phyloP scores from a whole-genome alignment of 2,888 invertebrate species.

The Athetis lepigone region DNA sequence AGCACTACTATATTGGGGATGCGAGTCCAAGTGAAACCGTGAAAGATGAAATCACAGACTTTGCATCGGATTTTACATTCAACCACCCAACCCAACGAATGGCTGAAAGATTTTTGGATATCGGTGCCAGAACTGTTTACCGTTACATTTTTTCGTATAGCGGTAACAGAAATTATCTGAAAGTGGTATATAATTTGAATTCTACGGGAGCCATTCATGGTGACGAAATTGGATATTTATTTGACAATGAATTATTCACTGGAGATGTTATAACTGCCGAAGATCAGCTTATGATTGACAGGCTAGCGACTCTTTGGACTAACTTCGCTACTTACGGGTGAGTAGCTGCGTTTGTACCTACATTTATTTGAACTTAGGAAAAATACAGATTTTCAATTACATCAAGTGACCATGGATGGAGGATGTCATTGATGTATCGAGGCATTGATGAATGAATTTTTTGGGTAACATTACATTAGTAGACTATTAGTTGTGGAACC shows the following conservation, averaged over 20 bases:
- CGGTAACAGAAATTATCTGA: slow-evolving; percentile 29
- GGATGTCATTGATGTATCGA: no score
- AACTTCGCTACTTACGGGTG: slow-evolving; percentile 56
- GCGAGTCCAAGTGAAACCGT: slow-evolving; percentile 17
- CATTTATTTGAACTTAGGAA: no score
- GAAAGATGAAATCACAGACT: slow-evolving; percentile 19
- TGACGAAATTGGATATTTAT: slow-evolving; percentile 59
- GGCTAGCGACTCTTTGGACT: slow-evolving; percentile 56
- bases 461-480: no score
- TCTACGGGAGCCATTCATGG: slow-evolving; percentile 44
- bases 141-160: slow-evolving; percentile 48
- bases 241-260: slow-evolving; percentile 26
- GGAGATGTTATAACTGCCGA: slow-evolving; percentile 20
- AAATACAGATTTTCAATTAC: no score
- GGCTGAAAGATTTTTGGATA: slow-evolving; percentile 32
- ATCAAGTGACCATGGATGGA: no score
- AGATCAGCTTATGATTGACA: slow-evolving; percentile 52
- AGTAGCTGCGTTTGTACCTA: background rate
- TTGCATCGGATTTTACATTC: slow-evolving; percentile 27
- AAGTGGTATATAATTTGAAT: slow-evolving; percentile 7
- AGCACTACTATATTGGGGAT: slow-evolving; percentile 50
- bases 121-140: slow-evolving; percentile 36
- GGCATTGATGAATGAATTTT: no score
- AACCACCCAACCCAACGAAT: slow-evolving; percentile 43
- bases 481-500: no score